phyloP scores from a whole-genome alignment of 2,797 vertebrate species.

The Nyctalus aviator region DNA sequence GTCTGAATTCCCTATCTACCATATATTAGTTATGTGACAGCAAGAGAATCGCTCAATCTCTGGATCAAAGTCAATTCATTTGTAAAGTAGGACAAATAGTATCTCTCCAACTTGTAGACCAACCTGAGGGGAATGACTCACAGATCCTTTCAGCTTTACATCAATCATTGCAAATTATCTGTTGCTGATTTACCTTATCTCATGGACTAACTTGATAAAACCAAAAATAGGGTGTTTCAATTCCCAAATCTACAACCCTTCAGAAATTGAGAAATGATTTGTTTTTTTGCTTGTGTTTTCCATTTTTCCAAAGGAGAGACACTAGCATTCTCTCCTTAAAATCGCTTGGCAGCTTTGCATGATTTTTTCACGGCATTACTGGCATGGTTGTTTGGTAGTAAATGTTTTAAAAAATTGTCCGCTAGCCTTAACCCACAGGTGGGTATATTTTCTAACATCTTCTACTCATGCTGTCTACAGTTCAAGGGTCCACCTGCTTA shows the following conservation, averaged over 20 bases:
- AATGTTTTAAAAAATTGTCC: background rate
- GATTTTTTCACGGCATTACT: background rate
- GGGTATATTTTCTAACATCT: background rate
- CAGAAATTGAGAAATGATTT: background rate
- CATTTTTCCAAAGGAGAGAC: background rate
- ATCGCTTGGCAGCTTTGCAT: background rate
- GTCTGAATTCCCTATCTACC: background rate
- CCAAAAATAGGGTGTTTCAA: background rate
- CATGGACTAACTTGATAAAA: background rate
- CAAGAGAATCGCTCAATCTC: background rate
- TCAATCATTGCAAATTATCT: conserved; percentile 16
- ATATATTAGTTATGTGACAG: background rate
- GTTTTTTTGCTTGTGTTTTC: conserved; percentile 1
- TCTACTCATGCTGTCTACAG: background rate
- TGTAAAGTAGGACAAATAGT: background rate
- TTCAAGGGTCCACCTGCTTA: conserved; percentile 26
- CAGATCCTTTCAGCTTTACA: background rate
- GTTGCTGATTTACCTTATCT: conserved; percentile 19
- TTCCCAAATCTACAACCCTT: conserved; percentile 6
- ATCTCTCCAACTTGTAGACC: background rate
- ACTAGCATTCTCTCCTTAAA: background rate
- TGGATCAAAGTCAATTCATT: background rate
- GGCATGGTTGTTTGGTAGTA: background rate
- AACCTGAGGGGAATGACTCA: background rate
- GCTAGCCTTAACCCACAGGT: background rate